A percentile compares a stretch with the other conserved stretches of the same genome.
phyloP scores from a whole-genome alignment of 1,140 invertebrate genomes.

The Phenacoccus solenopsis region DNA sequence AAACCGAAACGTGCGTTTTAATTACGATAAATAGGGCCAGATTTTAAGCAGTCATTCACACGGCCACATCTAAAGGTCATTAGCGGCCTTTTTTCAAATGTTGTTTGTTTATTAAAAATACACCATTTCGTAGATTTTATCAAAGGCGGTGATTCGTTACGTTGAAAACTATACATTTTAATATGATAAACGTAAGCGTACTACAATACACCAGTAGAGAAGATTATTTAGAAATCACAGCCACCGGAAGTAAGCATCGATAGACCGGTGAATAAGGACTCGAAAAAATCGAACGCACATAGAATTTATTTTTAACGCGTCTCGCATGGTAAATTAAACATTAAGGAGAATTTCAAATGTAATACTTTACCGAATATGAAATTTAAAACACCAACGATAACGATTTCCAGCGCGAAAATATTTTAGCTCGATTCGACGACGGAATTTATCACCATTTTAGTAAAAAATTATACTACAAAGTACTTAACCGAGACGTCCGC shows the following conservation, averaged over 20 bases:
- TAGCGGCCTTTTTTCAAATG: neutral
- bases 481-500: neutral
- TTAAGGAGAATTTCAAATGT: too few species aligned
- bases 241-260: too few species aligned
- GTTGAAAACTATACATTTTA: too few species aligned
- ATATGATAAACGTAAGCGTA: too few species aligned
- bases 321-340: too few species aligned
- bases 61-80: neutral
- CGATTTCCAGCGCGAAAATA: neutral
- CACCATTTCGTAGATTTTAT: too few species aligned
- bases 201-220: too few species aligned
- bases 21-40: neutral
- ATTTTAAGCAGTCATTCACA: slow-evolving; percentile 2
- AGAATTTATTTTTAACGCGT: too few species aligned
- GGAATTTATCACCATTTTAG: neutral
- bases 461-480: neutral
- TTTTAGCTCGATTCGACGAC: neutral
- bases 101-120: neutral
- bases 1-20: neutral
- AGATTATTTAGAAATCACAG: too few species aligned
- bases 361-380: neutral
- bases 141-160: too few species aligned
- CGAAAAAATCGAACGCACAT: too few species aligned
- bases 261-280: too few species aligned
- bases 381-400: neutral